Conservation (phyloP, 2,113 vertebrate species). For the Tonatia bakeri region DNA sequence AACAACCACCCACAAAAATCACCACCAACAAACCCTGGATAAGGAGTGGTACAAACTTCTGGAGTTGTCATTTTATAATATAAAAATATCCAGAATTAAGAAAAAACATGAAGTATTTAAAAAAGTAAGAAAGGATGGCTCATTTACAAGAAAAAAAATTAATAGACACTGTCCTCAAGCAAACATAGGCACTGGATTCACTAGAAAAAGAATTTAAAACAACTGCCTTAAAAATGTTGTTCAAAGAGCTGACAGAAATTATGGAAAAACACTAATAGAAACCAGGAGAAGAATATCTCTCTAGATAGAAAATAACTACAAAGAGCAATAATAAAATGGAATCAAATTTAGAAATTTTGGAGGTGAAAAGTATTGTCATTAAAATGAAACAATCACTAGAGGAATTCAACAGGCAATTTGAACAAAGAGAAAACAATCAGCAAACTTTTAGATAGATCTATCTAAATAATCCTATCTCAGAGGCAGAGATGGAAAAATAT, state of each 20-base stretch:
- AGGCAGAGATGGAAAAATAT: neutral
- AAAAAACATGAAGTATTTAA: neutral
- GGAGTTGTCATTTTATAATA: neutral
- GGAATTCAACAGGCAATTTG: neutral
- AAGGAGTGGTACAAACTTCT: neutral
- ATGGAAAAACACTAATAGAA: neutral
- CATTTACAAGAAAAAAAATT: neutral
- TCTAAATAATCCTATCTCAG: neutral
- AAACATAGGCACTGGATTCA: neutral
- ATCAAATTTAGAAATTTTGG: neutral
- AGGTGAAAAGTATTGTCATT: neutral
- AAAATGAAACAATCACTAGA: neutral
- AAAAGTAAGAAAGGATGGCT: neutral
- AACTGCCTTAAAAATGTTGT: neutral
- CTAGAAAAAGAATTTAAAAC: neutral
- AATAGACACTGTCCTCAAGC: neutral
- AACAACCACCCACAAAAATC: neutral
- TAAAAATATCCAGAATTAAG: neutral
- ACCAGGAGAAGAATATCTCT: neutral
- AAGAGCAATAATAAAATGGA: neutral
- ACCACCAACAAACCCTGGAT: neutral
- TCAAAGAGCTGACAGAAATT: neutral
- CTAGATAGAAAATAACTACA: neutral
- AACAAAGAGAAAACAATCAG: neutral
- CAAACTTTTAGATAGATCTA: neutral